Evolutionary conservation across 2,113 vertebrate genomes (phyloP), one percentile per base, ranked within the genome.

Genomic region (Anser cygnoides): DNA sequence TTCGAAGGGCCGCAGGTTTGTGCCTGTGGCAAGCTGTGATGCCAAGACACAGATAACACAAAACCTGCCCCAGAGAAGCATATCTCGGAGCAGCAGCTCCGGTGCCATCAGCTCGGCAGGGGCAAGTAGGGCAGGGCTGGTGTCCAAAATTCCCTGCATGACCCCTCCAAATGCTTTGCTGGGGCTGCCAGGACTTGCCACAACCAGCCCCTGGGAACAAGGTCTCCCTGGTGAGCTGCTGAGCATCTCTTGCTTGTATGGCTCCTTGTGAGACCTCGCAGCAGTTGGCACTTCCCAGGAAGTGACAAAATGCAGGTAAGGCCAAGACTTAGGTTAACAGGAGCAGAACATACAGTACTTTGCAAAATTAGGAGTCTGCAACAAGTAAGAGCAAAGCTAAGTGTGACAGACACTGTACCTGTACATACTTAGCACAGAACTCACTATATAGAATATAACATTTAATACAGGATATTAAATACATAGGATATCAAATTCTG

Each of bases 121-220:
- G 74, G 43, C 58, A 95, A 89, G 31, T 14, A 79, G 86, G 44
- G 31, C 49, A 93, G n/a, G 0, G 1, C 78, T 19, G 39, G 78
- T 50, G 43, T 39, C 62, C 84, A 78, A 92, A 87, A 82, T 46
- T 46, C 49, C 62, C 28, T 65, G 7, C n/a, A 68, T 0, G 0
- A 81, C 19, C 37, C 28, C 57, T 84, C 90, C 83, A 89, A 72
- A 84, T 41, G 19, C 6, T 73, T 70, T 55, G 8, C 21, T 61
- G 35, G 39, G 57, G 35, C 46, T 86, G 41, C 50, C 67, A 86
- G 57, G 33, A 21, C 39, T 21, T 46, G 26, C 23, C 50, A 70
- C 5, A 11, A 35, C 33, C 44, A 78, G 20, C 5, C 33, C 33
- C 37, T 33, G 33, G 70, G 39, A 35, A 25, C 0, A 0, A 9